Evolutionary conservation across 2,888 invertebrate species (phyloP), one percentile per base, ranked within the genome.

Genomic region (Calameuta filiformis): DNA sequence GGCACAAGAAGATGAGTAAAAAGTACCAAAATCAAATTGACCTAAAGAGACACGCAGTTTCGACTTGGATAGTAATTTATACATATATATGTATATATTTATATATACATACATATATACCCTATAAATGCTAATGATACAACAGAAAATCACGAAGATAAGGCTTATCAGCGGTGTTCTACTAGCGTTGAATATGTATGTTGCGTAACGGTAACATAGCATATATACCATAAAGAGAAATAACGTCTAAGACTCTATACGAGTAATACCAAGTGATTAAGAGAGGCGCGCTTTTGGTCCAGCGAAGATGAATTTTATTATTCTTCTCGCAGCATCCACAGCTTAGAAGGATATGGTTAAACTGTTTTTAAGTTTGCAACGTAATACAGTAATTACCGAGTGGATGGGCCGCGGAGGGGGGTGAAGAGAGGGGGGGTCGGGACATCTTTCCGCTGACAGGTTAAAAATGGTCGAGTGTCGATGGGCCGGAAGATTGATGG

Each of bases 381-480:
- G 71, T 71, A 71, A 71, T 71, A 71, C 71, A 71, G 71, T 71
- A 71, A 71, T 71, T 71, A 71, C 71, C 12, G 11, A 23, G 34
- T 15, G 1, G 71, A 33, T 71, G 23, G 33, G 33, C 31, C 12
- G 56, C 6, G 40, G 11, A 9, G 23, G 23, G 6, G 56, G 23
- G 40, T 9, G 23, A 1, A 23, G 1, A 0, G 40, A 35, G 35
- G 35, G 9, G 34, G 9, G 35, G 12, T 23, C 40, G 40, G 40
- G 56, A 56, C 71, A 71, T 71, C 71, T 31, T 71, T 71, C 34
- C 71, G 71, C 71, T 71, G 71, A 71, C 71, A 71, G 71, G 71
- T 71, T 71, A 71, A 71, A 71, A 71, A 71, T 71, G 71, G 71
- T 71, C 31, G 12, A 71, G 71, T 71, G 71, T 71, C 71, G 71